Evolutionary conservation across 2,888 invertebrate species (phyloP), one percentile per base, ranked within the genome.

Genomic region (Xylota sylvarum): DNA sequence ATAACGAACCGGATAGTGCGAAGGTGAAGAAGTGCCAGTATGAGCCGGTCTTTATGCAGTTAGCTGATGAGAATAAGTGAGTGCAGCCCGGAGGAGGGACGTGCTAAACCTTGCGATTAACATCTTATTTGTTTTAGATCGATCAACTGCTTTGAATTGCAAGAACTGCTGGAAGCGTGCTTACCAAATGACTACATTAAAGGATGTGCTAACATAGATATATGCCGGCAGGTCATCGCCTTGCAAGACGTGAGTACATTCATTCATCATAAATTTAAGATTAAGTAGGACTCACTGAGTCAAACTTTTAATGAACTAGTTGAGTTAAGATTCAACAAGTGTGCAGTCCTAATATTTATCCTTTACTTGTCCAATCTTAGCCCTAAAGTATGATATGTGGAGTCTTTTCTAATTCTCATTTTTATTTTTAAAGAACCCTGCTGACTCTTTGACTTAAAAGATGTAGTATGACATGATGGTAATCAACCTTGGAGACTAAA

Each of bases 101-200:
- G n/a, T 0, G 17, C 46, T 14, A 23, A 12, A 27, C 1, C 10
- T 27, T 43, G 7, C 2, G 7, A 23, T 50, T 23, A 5, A n/a
- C 17, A 12, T 27, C 4, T 56, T 60, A 27, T n/a, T 14, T 7
- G 4, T 88, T 87, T 52, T 52, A 94, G 96, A 90, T 97, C 97
- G 0, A 97, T 98, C 30, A 97, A 97, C 90, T 96, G 97, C 4
- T 98, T 98, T 90, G 98, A 98, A 91, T 93, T 98, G 5, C 97
- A 98, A 92, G 98, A 98, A 91, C 93, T 98, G 17, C 92, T 98
- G 32, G 98, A 98, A 90, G 97, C 97, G 0, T 98, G 98, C 92
- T 93, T 98, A 77, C 98, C 98, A 0, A 98, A 98, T 91, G 98
- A 98, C 93, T 98, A 98, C 89, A 97, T 98, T 88, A 98, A 98